phyloP scores from a whole-genome alignment of 2,888 invertebrate genomes.

The Drosophila prostipennis region DNA sequence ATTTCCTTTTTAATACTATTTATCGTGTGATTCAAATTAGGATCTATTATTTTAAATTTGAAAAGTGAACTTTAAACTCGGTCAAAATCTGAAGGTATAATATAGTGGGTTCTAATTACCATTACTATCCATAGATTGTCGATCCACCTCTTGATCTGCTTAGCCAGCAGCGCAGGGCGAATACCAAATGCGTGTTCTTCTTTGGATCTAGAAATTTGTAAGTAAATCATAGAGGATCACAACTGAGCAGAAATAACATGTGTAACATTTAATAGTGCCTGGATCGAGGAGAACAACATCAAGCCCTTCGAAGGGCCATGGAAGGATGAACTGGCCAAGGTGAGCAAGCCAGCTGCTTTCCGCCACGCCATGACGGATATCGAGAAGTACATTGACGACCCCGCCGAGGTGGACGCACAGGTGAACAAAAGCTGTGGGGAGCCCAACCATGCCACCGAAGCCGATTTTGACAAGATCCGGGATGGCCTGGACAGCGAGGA shows the following conservation, averaged over 20 bases:
- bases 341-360: slow-evolving; percentile 90
- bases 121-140: slow-evolving; percentile 86
- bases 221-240: slow-evolving; percentile 84
- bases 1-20: too few relatives aligned
- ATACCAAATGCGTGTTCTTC: slow-evolving; percentile 94
- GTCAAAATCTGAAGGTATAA: not conserved
- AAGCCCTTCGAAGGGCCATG: slow-evolving; percentile 91
- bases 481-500: slow-evolving; percentile 84
- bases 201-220: slow-evolving; percentile 98
- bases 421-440: slow-evolving; percentile 76
- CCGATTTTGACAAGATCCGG: slow-evolving; percentile 90
- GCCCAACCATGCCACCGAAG: slow-evolving; percentile 86
- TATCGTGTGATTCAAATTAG: too few relatives aligned
- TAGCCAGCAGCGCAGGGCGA: slow-evolving; percentile 89
- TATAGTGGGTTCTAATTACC: not conserved
- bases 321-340: slow-evolving; percentile 91
- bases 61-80: not conserved
- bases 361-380: slow-evolving; percentile 92
- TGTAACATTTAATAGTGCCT: slow-evolving; percentile 87
- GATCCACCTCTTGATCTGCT: slow-evolving; percentile 91
- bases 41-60: too few relatives aligned
- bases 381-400: slow-evolving; percentile 90
- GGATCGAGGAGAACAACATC: slow-evolving; percentile 94
- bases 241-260: not conserved
- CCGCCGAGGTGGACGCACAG: slow-evolving; percentile 84